Evolutionary conservation across 2,113 vertebrate genomes (phyloP), one percentile per base, ranked within the genome.

Genomic region (Eudyptes chrysolophus): DNA sequence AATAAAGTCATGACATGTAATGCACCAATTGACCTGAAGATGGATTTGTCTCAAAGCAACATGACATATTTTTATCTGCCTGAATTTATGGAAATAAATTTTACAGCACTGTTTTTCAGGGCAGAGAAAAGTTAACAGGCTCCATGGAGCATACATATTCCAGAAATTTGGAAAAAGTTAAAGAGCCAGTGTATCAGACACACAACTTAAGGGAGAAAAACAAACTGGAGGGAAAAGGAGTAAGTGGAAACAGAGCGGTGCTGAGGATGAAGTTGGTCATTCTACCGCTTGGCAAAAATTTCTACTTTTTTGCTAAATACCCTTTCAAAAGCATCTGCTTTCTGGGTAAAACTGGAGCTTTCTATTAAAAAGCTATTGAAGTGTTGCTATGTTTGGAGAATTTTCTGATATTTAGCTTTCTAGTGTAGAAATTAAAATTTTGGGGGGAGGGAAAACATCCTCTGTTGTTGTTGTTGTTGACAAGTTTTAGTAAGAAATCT

Each of bases 371-470:
- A 85, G 9, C 49, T 76, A 16, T 4, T 76, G 75, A 84, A 78
- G 26, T 84, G 51, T 42, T 84, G 48, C 24, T 66, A 32, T 58
- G 20, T 94, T 89, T 81, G 60, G 55, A 58, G 26, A 29, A 55
- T 92, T 94, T 95, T 92, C 68, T 91, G 76, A 62, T 81, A 90
- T 40, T 70, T n/a, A 19, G 25, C 55, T 70, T 86, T 95, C 76
- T 82, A 87, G 34, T 21, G 11, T 25, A 61, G 55, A 88, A 91
- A 91, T 78, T 89, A 82, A 76, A 86, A 92, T 86, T 95, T 89
- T 11, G 38, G 30, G 80, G 20, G 2, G 44, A 92, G 61, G 22
- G 26, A 89, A 83, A 90, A 84, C 8, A 69, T 72, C 18, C 7
- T 86, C 68, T 66, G 49, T 77, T 90, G 74, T 60, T 90, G 51